phyloP scores from a whole-genome alignment of 2,113 vertebrate species.

The Neolamprologus tretocephalus region DNA sequence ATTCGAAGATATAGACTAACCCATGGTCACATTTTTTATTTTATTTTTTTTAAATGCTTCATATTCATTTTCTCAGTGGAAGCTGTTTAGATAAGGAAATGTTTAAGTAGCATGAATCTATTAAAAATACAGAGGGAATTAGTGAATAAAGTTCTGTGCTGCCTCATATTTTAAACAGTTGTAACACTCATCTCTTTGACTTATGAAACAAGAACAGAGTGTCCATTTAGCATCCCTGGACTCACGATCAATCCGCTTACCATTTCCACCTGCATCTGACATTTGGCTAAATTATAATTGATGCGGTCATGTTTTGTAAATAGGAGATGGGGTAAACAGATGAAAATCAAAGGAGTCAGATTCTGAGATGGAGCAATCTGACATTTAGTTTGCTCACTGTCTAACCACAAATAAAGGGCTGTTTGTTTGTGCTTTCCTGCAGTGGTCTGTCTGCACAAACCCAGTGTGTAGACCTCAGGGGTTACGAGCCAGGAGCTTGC shows the following conservation, averaged over 20 bases:
- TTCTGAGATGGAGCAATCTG: slow-evolving; percentile 36
- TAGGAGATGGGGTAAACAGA: slow-evolving; percentile 38
- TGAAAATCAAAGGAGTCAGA: slow-evolving; percentile 43
- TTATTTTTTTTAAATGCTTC: neutral
- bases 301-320: slow-evolving; percentile 12
- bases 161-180: neutral
- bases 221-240: neutral
- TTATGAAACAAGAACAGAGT: neutral
- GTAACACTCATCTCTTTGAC: neutral
- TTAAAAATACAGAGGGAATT: neutral
- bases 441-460: neutral
- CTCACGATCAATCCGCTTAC: slow-evolving; percentile 3
- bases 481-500: neutral
- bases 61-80: neutral
- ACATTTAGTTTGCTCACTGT: slow-evolving; percentile 52
- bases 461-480: neutral
- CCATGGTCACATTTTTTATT: neutral
- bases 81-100: neutral
- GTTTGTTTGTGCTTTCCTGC: slow-evolving; percentile 29
- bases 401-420: slow-evolving; percentile 29
- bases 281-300: slow-evolving; percentile 42
- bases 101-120: neutral
- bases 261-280: slow-evolving; percentile 34
- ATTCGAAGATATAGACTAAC: neutral
- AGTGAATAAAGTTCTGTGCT: neutral